These are phyloP conservation scores for Malurus leucopterus DNA, from an alignment of 2,797 vertebrate genomes.

Conservation along the genomic window DNA sequence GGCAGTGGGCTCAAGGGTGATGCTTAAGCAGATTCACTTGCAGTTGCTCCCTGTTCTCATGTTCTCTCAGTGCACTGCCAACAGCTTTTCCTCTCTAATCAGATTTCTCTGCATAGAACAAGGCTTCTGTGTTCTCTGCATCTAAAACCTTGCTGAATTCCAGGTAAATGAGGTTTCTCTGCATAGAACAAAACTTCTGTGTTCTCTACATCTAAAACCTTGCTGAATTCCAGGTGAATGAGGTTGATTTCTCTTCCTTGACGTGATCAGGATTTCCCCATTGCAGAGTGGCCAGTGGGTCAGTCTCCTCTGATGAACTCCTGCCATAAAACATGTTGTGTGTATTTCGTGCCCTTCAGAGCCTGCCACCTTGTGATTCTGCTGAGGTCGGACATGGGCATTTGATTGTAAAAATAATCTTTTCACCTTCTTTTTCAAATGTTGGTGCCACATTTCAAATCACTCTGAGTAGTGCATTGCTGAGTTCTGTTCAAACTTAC, in stretches of 20 bases:
- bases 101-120: neutral
- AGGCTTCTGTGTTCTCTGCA: neutral
- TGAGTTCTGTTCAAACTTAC: neutral
- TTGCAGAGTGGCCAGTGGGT: fast-evolving
- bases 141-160: neutral
- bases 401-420: neutral
- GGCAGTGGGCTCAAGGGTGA: neutral
- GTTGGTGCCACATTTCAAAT: neutral
- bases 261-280: neutral
- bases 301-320: neutral
- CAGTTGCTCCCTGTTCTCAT: neutral
- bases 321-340: fast-evolving
- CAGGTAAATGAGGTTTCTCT: neutral
- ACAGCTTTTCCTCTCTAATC: neutral
- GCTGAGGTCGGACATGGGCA: neutral
- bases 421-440: neutral
- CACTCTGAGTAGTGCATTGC: fast-evolving
- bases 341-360: neutral
- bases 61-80: neutral
- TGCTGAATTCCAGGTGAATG: neutral
- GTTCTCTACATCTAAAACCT: neutral
- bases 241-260: neutral
- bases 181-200: neutral
- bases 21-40: neutral
- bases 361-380: neutral